Base-by-base conservation (phyloP, 2,113 vertebrate species). In the Mungos mungo region DNA sequence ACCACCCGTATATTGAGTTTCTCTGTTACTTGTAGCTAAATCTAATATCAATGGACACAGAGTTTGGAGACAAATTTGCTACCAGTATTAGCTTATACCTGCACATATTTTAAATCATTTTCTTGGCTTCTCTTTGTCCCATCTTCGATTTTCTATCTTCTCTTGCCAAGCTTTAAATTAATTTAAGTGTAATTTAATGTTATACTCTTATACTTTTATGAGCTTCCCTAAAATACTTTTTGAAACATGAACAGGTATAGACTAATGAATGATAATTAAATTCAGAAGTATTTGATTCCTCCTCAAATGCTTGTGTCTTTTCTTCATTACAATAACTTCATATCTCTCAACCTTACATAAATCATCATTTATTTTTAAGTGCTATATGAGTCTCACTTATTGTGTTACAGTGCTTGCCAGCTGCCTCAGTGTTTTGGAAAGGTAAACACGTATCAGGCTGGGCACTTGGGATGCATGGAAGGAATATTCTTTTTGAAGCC, bases 91-190 rank as follows among this genome's bases (percentile, higher is more conserved):
- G 52, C 18, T 29, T 92, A 72, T 86, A 93, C 80, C 18, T 93
- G 54, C 41, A 76, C 14, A 76, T n/a, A 85, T n/a, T 94, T 94
- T 79, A 79, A 97, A 47, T 65, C 29, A 87, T 50, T 90, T 95
- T 86, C 66, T 94, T 92, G 80, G n/a, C 74, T 97, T 13, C 18
- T 33, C 6, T 95, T 92, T 66, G 87, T 92, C 27, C 4, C 35
- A 41, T 95, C 88, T 97, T 95, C 96, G 66, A 95, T 82, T 95
- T 93, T 92, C 79, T 86, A 68, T 92, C 74, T 93, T 93, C 84
- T 95, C 92, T 96, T 80, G 83, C 88, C 60, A 94, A 95, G 65
- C 16, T 96, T 89, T 95, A 89, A 95, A 90, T 94, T 90, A 96
- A 92, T 74, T 95, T 89, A 84, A 95, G 60, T 63, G 13, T 68